Evolutionary conservation across 1,140 invertebrate species (phyloP), one percentile per base, ranked within the genome.

Genomic region (Megalopta genalis): DNA sequence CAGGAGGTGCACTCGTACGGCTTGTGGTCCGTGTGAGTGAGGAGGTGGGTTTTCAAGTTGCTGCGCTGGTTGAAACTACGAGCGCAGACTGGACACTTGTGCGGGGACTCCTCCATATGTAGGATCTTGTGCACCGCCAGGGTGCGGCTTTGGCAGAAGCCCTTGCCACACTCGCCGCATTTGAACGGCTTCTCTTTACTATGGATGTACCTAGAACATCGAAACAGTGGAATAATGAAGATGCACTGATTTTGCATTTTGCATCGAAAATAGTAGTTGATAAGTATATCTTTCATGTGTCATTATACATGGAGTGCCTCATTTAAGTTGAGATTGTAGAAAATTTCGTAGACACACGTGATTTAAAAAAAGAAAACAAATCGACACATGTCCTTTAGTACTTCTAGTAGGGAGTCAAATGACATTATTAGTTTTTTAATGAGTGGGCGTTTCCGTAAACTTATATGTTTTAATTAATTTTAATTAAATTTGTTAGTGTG

Each of bases 121-220:
- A 98, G 94, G 87, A 98, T 98, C 90, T 97, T 97, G 94, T 99
- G 98, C 5, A 98, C 97, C 12, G 98, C 97, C 80, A 99, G 93
- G 1, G 98, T 99, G 54, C 98, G 94, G 23, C 97, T 97, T 89
- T 99, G 98, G 90, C 98, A 99, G 93, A 99, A 99, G 18, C 98
- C 98, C 93, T 99, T 99, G 67, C 98, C 97, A 90, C 98, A 99
- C 92, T 98, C 97, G 23, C 95, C 96, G 91, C 98, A 99, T 93
- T 98, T 99, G 94, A 98, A 99, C 0, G 98, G 98, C 90, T 99
- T 99, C 92, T 99, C 98, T 93, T 99, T 99, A 42, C 97, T 98
- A 93, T 99, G 98, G 82, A 99, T 99, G 91, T 98, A 99, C 94
- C 98, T 99, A 68, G 60, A 78, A 87, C 0, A 57, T 9, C 0